These are phyloP conservation scores for Ophiothrix spiculata DNA, from an alignment of 35 echinoderm and acorn worm species.

Conservation along the genomic window DNA sequence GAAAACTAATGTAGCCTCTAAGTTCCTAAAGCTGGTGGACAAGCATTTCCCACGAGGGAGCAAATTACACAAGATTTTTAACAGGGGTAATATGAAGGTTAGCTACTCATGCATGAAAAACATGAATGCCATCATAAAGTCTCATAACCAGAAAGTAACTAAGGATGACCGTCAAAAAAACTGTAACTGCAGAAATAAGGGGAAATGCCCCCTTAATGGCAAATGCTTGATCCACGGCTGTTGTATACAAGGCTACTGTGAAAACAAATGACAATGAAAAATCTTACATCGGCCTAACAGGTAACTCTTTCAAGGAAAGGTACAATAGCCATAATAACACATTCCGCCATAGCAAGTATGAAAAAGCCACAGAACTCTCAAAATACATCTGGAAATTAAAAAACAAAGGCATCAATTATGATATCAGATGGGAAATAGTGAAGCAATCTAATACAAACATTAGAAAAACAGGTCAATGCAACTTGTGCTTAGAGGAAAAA, in stretches of 20 bases:
- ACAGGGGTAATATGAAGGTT: slow-evolving; percentile 34
- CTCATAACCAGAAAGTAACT: slow-evolving; percentile 19
- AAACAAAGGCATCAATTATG: too few species aligned
- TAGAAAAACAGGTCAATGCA: too few species aligned
- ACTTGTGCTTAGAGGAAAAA: too few species aligned
- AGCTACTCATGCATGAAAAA: slow-evolving; percentile 51
- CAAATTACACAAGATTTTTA: slow-evolving; percentile 45
- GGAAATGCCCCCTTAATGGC: not conserved
- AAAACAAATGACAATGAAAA: not conserved
- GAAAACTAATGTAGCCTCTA: slow-evolving; percentile 40
- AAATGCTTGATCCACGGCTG: not conserved
- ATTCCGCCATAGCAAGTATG: too few species aligned
- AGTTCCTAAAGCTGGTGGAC: slow-evolving; percentile 27
- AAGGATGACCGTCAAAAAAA: not conserved
- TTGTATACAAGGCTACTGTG: slow-evolving; percentile 19
- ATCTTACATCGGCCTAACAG: not conserved
- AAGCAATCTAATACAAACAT: too few species aligned
- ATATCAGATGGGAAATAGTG: too few species aligned
- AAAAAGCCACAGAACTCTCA: too few species aligned
- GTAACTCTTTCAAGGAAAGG: not conserved
- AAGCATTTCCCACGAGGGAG: slow-evolving; percentile 38
- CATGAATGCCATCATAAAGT: slow-evolving; percentile 29
- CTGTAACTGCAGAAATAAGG: slow-evolving; percentile 22
- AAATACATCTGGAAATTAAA: too few species aligned
- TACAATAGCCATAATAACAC: too few species aligned